Conservation (phyloP, 2,888 invertebrate genomes). For the Epistrophe grossulariae region DNA sequence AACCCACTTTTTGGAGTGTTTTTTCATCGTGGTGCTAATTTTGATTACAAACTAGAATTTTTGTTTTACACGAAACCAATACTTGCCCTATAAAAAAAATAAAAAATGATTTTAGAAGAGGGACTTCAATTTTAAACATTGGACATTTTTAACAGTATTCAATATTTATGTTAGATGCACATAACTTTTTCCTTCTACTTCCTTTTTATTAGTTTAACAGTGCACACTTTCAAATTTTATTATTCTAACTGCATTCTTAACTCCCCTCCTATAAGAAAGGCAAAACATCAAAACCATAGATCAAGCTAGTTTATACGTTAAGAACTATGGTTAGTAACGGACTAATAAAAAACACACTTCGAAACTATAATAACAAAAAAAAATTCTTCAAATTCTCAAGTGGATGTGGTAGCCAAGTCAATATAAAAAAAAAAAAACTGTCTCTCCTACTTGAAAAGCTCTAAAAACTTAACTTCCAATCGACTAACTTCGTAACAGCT, state of each 20-base stretch:
- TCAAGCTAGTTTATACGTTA: not conserved
- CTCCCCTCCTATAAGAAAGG: not conserved
- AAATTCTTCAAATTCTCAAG: slow-evolving; percentile 36
- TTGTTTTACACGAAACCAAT: too few species aligned
- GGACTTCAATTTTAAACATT: too few species aligned
- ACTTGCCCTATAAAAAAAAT: too few species aligned
- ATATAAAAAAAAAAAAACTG: slow-evolving; percentile 59
- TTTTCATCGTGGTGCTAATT: too few species aligned
- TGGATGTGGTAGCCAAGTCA: slow-evolving; percentile 47
- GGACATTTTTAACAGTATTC: too few species aligned
- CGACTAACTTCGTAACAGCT: slow-evolving; percentile 53
- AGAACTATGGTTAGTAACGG: slow-evolving; percentile 18
- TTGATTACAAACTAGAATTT: too few species aligned
- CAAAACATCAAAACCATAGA: not conserved
- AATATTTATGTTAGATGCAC: not conserved
- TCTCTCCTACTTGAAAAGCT: slow-evolving; percentile 51
- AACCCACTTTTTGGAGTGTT: too few species aligned
- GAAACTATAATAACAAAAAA: not conserved
- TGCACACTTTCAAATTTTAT: slow-evolving; percentile 14
- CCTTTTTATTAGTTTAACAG: too few species aligned
- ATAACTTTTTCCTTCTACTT: not conserved
- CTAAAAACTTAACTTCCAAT: slow-evolving; percentile 67
- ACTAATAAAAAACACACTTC: slow-evolving; percentile 10
- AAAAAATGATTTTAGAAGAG: too few species aligned
- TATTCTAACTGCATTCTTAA: not conserved